Base-by-base conservation (phyloP, 2,888 invertebrate genomes). In the Tetragonula carbonaria region DNA sequence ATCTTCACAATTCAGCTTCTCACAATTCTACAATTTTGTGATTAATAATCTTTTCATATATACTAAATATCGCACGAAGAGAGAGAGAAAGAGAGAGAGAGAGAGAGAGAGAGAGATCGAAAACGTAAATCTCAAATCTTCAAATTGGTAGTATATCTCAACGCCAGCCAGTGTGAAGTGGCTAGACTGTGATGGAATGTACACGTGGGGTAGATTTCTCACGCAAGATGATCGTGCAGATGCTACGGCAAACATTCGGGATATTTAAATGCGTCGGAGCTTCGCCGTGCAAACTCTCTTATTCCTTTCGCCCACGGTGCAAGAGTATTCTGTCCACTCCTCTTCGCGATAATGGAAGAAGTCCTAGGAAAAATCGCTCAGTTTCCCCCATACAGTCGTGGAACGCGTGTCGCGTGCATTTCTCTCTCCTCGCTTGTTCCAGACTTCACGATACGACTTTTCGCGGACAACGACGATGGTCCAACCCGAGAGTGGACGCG, bases 311-410 rank as follows among this genome's bases (percentile, higher is more conserved):
- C 86, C 87, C 90, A 88, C 89, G 75, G 23, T 78, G 87, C 84
- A 53, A 2, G 18, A 90, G 85, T 38, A 82, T 83, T 82, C 81
- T 72, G 86, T 87, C 88, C 87, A 86, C 88, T 88, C 71, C 88
- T 88, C 73, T 80, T 75, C 67, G 73, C 81, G 81, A 57, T 88
- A 89, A 89, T 89, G 88, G 90, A 90, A 84, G 85, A 89, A 90
- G 76, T 85, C 90, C 78, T 78, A 80, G 88, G 82, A 66, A 85
- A 90, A 84, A 85, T 84, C 84, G 90, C 50, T 86, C 90, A 90
- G 89, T 90, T 82, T 80, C 73, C 86, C 14, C 23, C 74, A 72
- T 78, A 84, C 85, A 11, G 23, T n/a, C 79, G 90, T 78, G 66
- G 79, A 67, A 82, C 78, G 79, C 78, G 79, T 80, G 65, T 80